Percentiles rank a stretch among this genome's conserved stretches.
Conservation (phyloP, 2,797 vertebrate species). For the Anableps anableps region DNA sequence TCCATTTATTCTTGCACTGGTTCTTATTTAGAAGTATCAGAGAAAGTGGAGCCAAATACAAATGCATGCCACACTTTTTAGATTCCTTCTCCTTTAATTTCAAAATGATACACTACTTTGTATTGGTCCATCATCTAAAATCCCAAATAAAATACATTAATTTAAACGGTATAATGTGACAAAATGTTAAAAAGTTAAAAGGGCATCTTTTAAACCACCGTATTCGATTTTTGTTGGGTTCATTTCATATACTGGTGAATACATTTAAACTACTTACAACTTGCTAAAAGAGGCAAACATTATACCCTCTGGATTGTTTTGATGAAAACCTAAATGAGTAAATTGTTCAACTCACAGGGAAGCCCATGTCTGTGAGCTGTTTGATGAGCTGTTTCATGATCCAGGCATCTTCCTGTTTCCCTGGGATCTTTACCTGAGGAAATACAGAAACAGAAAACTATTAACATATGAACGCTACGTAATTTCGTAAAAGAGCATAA, state of each 20-base stretch:
- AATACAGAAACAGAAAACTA: constrained; percentile 4
- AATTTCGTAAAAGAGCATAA: neutral
- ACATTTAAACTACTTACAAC: neutral
- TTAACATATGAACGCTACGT: neutral
- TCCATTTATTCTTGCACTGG: neutral
- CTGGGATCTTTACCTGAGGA: constrained; percentile 85
- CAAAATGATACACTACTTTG: neutral
- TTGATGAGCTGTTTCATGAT: constrained; percentile 97
- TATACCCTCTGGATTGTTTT: neutral
- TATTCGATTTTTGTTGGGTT: neutral
- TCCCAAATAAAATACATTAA: neutral
- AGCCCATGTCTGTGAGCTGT: constrained; percentile 99
- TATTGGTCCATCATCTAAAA: neutral
- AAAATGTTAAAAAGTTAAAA: neutral
- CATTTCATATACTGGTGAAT: neutral
- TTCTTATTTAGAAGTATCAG: neutral
- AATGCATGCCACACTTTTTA: neutral
- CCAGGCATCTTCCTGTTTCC: constrained; percentile 96
- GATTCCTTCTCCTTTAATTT: neutral
- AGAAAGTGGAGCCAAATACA: neutral
- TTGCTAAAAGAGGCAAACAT: neutral
- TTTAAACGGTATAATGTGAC: neutral
- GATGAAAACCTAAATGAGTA: neutral
- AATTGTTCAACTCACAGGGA: constrained; percentile 84
- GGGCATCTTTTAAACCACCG: neutral